These are phyloP conservation scores for Cynoglossus semilaevis DNA, from an alignment of 2,113 vertebrate species.

Conservation along the genomic window DNA sequence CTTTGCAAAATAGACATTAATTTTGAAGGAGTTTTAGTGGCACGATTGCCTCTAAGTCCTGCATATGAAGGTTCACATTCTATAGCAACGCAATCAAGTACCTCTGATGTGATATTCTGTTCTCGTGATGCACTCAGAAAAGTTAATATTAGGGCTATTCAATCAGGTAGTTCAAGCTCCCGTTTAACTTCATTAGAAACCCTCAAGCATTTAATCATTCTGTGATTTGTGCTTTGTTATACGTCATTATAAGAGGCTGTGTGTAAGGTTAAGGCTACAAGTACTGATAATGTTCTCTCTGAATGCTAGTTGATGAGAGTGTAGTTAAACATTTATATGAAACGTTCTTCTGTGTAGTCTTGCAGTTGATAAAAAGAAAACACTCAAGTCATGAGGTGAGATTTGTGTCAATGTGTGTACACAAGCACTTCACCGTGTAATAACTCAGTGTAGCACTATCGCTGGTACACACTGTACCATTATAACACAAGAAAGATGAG, in stretches of 20 bases:
- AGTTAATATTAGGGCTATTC: constrained; percentile 59
- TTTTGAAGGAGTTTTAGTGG: constrained; percentile 17
- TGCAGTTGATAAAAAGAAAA: constrained; percentile 38
- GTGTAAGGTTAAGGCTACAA: constrained; percentile 18
- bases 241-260: constrained; percentile 13
- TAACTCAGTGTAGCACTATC: neutral
- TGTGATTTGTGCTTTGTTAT: constrained; percentile 50
- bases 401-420: neutral
- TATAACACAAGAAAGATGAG: constrained; percentile 23
- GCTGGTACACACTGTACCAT: neutral
- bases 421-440: no score
- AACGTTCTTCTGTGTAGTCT: constrained; percentile 41
- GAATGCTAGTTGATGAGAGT: constrained; percentile 34
- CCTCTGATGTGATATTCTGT: constrained; percentile 19
- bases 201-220: constrained; percentile 18
- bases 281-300: constrained; percentile 19
- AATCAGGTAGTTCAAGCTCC: constrained; percentile 68
- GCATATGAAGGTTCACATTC: constrained; percentile 9
- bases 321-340: constrained; percentile 40
- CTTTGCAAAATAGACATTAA: constrained; percentile 44
- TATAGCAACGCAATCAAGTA: constrained; percentile 38
- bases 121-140: constrained; percentile 31
- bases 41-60: constrained; percentile 27
- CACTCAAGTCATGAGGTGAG: constrained; percentile 19
- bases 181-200: constrained; percentile 42